Evolutionary conservation across 1,140 invertebrate species (phyloP), one percentile per base, ranked within the genome.

Genomic region (Ips typographus): DNA sequence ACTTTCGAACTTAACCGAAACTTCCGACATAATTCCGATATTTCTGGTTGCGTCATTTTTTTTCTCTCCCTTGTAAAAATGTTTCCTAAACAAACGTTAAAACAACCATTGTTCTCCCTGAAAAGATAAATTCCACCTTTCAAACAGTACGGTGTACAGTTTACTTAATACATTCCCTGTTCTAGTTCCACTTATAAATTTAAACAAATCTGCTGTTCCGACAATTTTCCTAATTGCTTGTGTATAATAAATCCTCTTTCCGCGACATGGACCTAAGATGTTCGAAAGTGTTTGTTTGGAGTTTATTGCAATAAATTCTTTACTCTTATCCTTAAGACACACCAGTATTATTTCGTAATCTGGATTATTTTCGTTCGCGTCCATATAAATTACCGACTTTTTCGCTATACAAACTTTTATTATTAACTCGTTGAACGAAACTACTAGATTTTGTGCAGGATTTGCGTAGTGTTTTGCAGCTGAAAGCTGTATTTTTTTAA

Each of bases 141-240:
- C 59, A 61, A 61, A 61, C 59, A 61, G 37, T 61, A 44, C 5
- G n/a, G 38, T 39, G 43, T 43, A 38, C 43, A 61, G 59, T 61
- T 61, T 61, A 61, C 59, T 61, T 61, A 61, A 61, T 44, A 43
- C 41, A 6, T 44, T 61, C 47, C 59, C 4, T 61, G 59, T 37
- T 61, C 59, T 61, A 61, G 59, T 61, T 61, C 59, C 59, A 61
- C 59, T 61, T 61, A 44, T 61, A 61, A 61, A 61, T 61, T 61
- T 61, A 61, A 61, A 61, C 59, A 61, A 47, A 61, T 61, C 42
- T 47, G 42, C 41, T 61, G 39, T 61, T 61, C 59, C 41, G 59
- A 61, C 59, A 61, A 37, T 63, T 52, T 63, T 52, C 57, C 61
- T 63, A 63, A 63, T 63, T 63, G 61, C 40, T 63, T 63, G 61